A percentile compares a stretch with the other conserved stretches of the same genome.
These are phyloP conservation scores for Leucoraja ocellata DNA, from an alignment of 2,797 vertebrate species.

Conservation along the genomic window DNA sequence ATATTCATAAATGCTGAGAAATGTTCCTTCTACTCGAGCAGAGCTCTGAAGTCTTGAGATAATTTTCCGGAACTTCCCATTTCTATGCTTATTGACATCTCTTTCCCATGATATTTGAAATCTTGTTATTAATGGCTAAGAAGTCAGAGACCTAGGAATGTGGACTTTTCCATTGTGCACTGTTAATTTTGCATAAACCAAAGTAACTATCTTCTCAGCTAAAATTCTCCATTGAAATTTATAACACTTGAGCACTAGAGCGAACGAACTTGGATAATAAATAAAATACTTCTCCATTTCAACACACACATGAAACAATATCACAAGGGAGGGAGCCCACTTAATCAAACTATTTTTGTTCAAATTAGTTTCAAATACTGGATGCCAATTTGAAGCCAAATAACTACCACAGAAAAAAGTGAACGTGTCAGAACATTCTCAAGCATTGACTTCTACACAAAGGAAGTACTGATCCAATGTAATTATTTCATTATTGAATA, in stretches of 20 bases:
- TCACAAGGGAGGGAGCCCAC: not conserved
- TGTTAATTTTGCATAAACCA: not conserved
- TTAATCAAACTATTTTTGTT: not conserved
- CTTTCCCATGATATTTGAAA: not conserved
- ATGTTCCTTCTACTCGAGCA: not conserved
- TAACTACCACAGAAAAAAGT: not conserved
- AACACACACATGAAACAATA: not conserved
- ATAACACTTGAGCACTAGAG: not conserved
- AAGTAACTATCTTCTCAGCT: not conserved
- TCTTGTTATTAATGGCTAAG: not conserved
- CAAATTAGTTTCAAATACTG: not conserved
- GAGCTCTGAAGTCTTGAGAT: not conserved
- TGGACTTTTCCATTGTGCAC: not conserved
- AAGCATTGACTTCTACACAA: not conserved
- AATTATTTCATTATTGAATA: not conserved
- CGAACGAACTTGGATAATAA: not conserved
- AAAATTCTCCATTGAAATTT: not conserved
- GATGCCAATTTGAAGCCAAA: not conserved
- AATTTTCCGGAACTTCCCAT: not conserved
- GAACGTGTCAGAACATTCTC: not conserved
- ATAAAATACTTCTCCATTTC: not conserved
- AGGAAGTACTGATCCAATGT: not conserved
- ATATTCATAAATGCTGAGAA: not conserved
- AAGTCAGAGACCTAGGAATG: not conserved
- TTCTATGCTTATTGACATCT: not conserved